These are phyloP conservation scores for Porites lutea DNA, from an alignment of 64 coral and sea anemone genomes.

Conservation along the genomic window DNA sequence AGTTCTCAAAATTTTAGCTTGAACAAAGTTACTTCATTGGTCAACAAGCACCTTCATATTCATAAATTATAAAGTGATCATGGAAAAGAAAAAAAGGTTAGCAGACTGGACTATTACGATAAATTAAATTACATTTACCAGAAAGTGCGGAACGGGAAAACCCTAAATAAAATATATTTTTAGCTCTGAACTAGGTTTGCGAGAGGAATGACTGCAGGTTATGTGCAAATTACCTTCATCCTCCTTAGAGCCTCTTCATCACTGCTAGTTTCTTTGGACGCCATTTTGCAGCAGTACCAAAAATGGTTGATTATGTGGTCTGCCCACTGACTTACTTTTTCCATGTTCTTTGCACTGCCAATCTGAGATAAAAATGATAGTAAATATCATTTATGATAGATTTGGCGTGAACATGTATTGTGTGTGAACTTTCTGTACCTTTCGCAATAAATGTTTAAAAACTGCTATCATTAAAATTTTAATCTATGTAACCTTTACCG, in stretches of 20 bases:
- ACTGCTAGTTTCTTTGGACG: conserved; percentile 10
- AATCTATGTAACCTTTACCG: neutral
- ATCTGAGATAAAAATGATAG: conserved; percentile 26
- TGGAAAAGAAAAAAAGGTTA: neutral
- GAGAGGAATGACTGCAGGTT: neutral
- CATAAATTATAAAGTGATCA: too few relatives aligned
- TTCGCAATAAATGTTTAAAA: neutral
- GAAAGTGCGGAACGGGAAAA: neutral
- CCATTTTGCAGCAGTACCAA: conserved; percentile 46
- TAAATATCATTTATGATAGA: conserved; percentile 4
- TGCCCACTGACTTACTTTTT: conserved; percentile 38
- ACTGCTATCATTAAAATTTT: neutral
- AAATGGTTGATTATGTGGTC: conserved; percentile 46
- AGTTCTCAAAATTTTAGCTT: neutral
- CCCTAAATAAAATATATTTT: neutral
- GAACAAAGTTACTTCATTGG: neutral
- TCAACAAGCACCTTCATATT: neutral
- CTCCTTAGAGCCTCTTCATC: conserved; percentile 55
- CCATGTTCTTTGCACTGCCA: conserved; percentile 32
- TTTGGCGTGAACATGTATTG: neutral
- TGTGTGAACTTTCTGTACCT: neutral
- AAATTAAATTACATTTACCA: neutral
- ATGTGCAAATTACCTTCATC: conserved; percentile 49
- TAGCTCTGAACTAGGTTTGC: neutral
- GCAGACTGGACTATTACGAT: neutral